Percentiles rank a stretch among this genome's conserved stretches.
These are phyloP conservation scores for Chrysopilus asiliformis DNA, from an alignment of 2,888 invertebrate genomes.

Conservation along the genomic window DNA sequence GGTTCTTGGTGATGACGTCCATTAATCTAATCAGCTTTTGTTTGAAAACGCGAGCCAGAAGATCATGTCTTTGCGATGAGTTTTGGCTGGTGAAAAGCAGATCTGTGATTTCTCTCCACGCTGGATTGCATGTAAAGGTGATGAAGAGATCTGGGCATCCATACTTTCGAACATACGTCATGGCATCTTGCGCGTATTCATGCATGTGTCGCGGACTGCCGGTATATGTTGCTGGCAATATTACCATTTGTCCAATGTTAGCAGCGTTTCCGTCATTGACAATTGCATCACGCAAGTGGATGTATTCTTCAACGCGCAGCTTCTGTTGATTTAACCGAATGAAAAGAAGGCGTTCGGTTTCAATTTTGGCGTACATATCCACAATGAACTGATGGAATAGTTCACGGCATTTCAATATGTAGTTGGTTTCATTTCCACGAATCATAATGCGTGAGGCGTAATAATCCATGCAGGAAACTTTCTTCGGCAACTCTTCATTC, in stretches of 20 bases:
- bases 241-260: slow-evolving; percentile 1
- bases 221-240: slow-evolving; percentile 9
- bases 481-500: no score
- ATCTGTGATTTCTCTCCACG: slow-evolving; percentile 1
- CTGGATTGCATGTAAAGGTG: slow-evolving; percentile 10
- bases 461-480: no score
- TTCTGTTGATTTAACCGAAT: no score
- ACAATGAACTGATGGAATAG: no score
- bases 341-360: no score
- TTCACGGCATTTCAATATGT: no score
- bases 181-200: slow-evolving; percentile 9
- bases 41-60: slow-evolving; percentile 14
- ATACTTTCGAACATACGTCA: slow-evolving; percentile 10
- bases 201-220: slow-evolving; percentile 12
- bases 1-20: slow-evolving; percentile 14
- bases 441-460: no score
- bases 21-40: slow-evolving; percentile 14
- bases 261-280: not conserved
- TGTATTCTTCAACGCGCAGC: no score
- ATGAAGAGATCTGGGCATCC: slow-evolving; percentile 11
- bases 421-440: no score
- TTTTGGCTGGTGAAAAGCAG: not conserved
- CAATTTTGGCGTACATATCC: no score
- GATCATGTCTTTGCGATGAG: slow-evolving; percentile 8
- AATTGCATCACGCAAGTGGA: slow-evolving; percentile 5